Base-by-base conservation (phyloP, 2,113 vertebrate genomes). In the Paradoxurus hermaphroditus region DNA sequence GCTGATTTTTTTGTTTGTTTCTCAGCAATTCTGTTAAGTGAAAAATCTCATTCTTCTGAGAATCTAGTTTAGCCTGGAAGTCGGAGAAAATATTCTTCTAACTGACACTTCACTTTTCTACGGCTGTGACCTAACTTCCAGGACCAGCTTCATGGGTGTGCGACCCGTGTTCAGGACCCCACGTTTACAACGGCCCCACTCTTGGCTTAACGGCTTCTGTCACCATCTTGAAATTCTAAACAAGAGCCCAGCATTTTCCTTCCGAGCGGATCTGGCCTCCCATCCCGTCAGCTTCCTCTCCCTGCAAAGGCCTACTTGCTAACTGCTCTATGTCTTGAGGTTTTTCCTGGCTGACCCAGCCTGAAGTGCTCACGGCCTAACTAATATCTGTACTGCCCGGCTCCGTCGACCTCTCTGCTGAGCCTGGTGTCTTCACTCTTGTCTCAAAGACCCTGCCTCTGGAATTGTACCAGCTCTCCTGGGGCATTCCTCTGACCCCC, bases 221-320 rank as follows among this genome's bases (percentile, higher is more conserved):
- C 10, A 10, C 29, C 83, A 49, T 51, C 72, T 77, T 67, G 62
- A 89, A 96, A 68, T 62, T 86, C 44, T 75, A 25, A 82, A 46
- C 15, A 34, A 31, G 29, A 53, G 4, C 3, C 12, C 46, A 3
- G 3, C 41, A 34, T 73, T 63, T 84, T 73, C 27, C 9, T 34
- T 63, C 39, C 34, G n/a, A 63, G n/a, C 23, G 6, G 14, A 23
- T 44, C 6, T 46, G 56, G 18, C 11, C 13, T 94, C 62, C 70
- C 19, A 7, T 25, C 12, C 9, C 7, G 14, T 10, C 23, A 14
- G 16, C 4, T 19, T 34, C 2, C 21, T 18, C 0, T 13, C 5
- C 23, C 16, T 27, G 31, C 13, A 15, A 0, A 0, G 19, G 23
- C 77, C 31, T 12, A 3, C 5, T 46, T 59, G 81, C 41, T 77